Evolutionary conservation across 64 coral and sea anemone species (phyloP), one percentile per base, ranked within the genome.

Genomic region (Dendronephthya gigantea): DNA sequence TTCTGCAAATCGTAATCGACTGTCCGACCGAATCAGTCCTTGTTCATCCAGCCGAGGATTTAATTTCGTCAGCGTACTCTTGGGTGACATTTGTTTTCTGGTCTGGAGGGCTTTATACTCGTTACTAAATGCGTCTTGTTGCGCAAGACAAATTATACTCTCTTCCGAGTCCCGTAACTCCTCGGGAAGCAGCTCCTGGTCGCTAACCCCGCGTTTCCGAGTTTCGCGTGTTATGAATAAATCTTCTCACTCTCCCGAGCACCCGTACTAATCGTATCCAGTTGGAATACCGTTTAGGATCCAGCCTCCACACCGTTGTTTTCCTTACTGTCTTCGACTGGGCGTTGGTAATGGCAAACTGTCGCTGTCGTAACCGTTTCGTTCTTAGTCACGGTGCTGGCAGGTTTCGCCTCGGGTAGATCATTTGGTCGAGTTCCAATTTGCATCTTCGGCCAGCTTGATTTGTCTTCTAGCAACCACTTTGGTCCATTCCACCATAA

Each of bases 151-250:
- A n/a, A 91, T 83, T 13, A 91, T 83, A 47, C 82, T 69, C n/a
- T 90, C 89, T 70, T 90, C 89, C 16, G 89, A 69, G 34, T 87
- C 75, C 48, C 68, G 41, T 40, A 85, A 30, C 51, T 91, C 90
- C 37, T 91, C 85, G 49, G 84, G 52, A 4, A 83, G 76, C 37
- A 91, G 75, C 48, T 87, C 85, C 40, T 10, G 35, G 3, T 65
- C 38, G 25, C 11, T 83, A 39, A 52, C 0, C 35, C 84, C 48
- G 81, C 5, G 74, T 84, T 35, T 58, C 30, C 34, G 38, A 72
- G 27, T 83, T 88, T 17, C 35, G 35, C 86, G 47, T 88, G 51
- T 84, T 51, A 76, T 84, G 47, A 8, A 37, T 43, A 1, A 88
- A 76, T 39, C 62, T 47, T 68, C 38, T 76, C 51, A 88, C 86